Evolutionary conservation across 1,140 invertebrate species (phyloP).

Genomic region (Drosophila kanapiae): DNA sequence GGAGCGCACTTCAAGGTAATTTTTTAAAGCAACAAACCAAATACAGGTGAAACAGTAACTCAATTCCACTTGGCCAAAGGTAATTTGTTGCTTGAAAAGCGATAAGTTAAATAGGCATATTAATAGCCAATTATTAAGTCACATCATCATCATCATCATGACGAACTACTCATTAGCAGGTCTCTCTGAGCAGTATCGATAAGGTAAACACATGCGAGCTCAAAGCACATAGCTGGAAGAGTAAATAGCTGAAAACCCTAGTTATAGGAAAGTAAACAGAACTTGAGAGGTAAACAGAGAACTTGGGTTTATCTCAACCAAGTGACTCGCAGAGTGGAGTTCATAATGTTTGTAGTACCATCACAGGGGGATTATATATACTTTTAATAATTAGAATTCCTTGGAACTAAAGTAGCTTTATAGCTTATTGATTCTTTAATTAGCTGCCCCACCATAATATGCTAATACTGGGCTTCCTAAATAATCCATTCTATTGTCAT

Average conservation of each 20-base stretch:
- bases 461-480: background rate
- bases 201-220: slow-evolving; percentile 37
- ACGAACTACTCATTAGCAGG: slow-evolving; percentile 44
- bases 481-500: background rate
- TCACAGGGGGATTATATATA: background rate
- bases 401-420: background rate
- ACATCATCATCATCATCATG: slow-evolving; percentile 26
- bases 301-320: slow-evolving; percentile 7
- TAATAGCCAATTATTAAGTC: slow-evolving; percentile 57
- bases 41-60: slow-evolving; percentile 37
- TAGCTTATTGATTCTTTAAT: slow-evolving; percentile 5
- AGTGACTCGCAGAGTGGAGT: slow-evolving; percentile 3
- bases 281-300: slow-evolving; percentile 10
- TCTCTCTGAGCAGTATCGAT: slow-evolving; percentile 18
- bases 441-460: background rate
- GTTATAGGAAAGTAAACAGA: slow-evolving; percentile 34
- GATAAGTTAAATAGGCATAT: slow-evolving; percentile 54
- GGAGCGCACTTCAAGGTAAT: slow-evolving; percentile 36
- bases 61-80: slow-evolving; percentile 5
- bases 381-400: background rate
- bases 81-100: slow-evolving; percentile 29
- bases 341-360: slow-evolving; percentile 1
- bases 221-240: slow-evolving; percentile 10
- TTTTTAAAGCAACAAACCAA: slow-evolving; percentile 25
- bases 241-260: slow-evolving; percentile 28